phyloP scores from a whole-genome alignment of 2,888 invertebrate species.

The Melinopterus prodromus region DNA sequence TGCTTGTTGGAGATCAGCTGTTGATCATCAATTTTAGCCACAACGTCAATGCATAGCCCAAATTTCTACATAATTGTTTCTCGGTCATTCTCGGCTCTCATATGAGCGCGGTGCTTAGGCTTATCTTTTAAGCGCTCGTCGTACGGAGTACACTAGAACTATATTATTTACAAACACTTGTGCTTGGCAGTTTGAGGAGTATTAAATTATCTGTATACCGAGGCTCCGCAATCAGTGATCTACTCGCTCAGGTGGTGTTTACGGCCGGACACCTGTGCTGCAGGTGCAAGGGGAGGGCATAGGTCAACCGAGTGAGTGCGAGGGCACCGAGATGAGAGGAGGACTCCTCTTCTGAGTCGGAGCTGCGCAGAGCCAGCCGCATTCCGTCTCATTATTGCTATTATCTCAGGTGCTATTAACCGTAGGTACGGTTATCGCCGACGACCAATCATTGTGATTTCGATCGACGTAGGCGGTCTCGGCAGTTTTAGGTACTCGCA shows the following conservation, averaged over 20 bases:
- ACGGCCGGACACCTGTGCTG: constrained; percentile 51
- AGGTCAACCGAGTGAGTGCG: constrained; percentile 47
- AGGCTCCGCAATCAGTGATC: constrained; percentile 38
- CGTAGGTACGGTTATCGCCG: constrained; percentile 4
- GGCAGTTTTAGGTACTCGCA: not conserved
- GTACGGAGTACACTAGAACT: not conserved
- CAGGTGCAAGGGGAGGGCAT: constrained; percentile 51
- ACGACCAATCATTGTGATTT: not conserved
- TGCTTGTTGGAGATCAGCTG: too few species aligned
- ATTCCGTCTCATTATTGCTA: not conserved
- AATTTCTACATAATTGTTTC: not conserved
- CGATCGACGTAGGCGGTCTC: constrained; percentile 4
- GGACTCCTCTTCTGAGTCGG: not conserved
- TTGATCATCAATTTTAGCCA: too few species aligned
- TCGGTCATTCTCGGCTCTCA: not conserved
- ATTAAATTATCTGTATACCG: constrained; percentile 34
- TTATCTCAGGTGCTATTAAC: constrained; percentile 4
- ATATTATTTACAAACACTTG: constrained; percentile 4
- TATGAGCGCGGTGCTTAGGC: not conserved
- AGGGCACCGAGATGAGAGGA: constrained; percentile 15
- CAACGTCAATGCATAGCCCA: not conserved
- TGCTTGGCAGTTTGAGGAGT: constrained; percentile 19
- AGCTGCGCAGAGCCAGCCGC: not conserved
- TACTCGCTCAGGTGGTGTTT: constrained; percentile 49
- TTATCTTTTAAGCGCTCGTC: not conserved